phyloP scores from a whole-genome alignment of 2,113 vertebrate genomes.

The Limanda limanda region DNA sequence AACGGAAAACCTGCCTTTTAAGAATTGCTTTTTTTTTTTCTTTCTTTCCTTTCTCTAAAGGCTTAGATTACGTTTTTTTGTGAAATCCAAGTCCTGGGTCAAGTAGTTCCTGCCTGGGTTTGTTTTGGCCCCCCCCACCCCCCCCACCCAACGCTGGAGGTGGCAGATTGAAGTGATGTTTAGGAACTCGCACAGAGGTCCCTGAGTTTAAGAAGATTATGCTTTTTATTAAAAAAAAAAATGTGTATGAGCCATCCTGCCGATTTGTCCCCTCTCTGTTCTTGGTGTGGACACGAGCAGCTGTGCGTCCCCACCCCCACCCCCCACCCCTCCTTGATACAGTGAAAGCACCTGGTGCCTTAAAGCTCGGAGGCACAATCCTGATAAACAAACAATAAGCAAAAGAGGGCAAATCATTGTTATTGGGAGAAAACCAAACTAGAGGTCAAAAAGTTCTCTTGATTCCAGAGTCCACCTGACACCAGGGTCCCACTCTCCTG shows the following conservation, averaged over 20 bases:
- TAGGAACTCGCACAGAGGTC: slow-evolving; percentile 29
- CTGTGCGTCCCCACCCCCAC: slow-evolving; percentile 23
- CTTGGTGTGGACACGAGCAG: slow-evolving; percentile 41
- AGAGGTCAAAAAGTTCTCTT: neutral
- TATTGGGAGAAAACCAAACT: slow-evolving; percentile 26
- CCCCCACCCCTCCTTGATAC: slow-evolving; percentile 1
- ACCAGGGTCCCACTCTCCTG: slow-evolving; percentile 16
- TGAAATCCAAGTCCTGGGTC: slow-evolving; percentile 11
- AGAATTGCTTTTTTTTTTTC: slow-evolving; percentile 4
- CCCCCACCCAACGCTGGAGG: slow-evolving; percentile 9
- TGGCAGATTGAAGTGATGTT: slow-evolving; percentile 38
- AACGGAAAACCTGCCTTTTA: neutral
- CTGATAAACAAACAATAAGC: slow-evolving; percentile 69
- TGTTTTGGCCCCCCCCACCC: slow-evolving; percentile 39
- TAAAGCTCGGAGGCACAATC: slow-evolving; percentile 58
- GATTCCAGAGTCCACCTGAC: neutral
- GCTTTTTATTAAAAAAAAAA: slow-evolving; percentile 41
- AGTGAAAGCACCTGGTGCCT: slow-evolving; percentile 71
- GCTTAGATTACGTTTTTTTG: slow-evolving; percentile 32
- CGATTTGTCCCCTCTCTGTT: slow-evolving; percentile 3
- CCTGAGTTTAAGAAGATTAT: slow-evolving; percentile 53
- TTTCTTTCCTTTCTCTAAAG: slow-evolving; percentile 13
- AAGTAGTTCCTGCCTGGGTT: slow-evolving; percentile 9
- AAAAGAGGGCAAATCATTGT: slow-evolving; percentile 56
- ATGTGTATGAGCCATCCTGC: slow-evolving; percentile 18